Base-by-base conservation (phyloP, 2,113 vertebrate species). In the Stigmatopora argus region DNA sequence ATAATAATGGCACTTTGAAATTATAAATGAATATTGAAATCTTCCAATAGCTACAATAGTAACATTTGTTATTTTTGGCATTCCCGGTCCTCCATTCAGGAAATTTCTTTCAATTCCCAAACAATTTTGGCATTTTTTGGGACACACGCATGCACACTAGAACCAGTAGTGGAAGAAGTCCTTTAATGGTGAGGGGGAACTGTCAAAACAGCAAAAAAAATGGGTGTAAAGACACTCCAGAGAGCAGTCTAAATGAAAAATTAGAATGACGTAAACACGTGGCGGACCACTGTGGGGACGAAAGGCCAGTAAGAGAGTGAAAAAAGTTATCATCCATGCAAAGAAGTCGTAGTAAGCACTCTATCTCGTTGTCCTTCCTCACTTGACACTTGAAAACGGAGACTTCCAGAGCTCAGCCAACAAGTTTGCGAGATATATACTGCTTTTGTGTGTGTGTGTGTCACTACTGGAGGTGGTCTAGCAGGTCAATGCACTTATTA, bases 141-240 rank as follows among this genome's bases (percentile, higher is more conserved):
- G 2, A 23, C 9, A 7, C 3, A 61, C 14, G 59, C 47, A 72
- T 44, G 61, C 18, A 75, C 19, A 68, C 72, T 65, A 47, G 74
- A 47, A 70, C 47, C 78, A 67, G 79, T 78, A 62, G 69, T 67
- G 66, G 53, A 83, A 66, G 70, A 87, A 83, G 62, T 86, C 62
- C 60, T 88, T 87, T 85, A 85, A 84, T 90, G 73, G 78, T 64
- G 79, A 86, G 79, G 26, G n/a, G 80, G 87, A 85, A 86, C 77
- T 86, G 82, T 76, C 79, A 86, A 80, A 84, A 77, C 82, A 87
- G 84, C 85, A 75, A 83, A 71, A 66, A 72, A 31, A 31, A 31
- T 31, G 26, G 77, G 78, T 83, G 87, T 88, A 87, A 90, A 87
- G 74, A 83, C 65, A 66, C 66, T 78, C 62, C 64, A 78, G 69